Evolutionary conservation across 2,888 invertebrate genomes (phyloP), one percentile per base, ranked within the genome.

Genomic region (Eilema sororculum): DNA sequence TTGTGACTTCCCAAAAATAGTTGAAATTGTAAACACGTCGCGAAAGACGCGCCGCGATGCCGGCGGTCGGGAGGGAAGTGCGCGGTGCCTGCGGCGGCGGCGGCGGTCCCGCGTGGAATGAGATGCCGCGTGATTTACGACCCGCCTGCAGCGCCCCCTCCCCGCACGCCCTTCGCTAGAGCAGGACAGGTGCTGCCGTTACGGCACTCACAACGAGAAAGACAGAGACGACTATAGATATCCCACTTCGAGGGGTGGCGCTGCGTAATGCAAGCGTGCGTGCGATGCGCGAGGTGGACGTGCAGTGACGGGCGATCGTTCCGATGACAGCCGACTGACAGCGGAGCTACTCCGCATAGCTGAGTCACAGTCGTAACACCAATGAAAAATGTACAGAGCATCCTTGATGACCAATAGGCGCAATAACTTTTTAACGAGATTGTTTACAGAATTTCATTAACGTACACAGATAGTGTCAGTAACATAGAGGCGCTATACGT

Each of bases 201-300:
- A 77, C 75, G 67, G 67, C 71, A 65, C 68, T 60, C 71, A 70
- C 63, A 20, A 67, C 78, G 86, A 69, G 88, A 75, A 77, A 82
- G 86, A 94, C 78, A 85, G 92, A 90, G 94, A 93, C 89, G 74
- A 87, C 86, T 87, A 87, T 88, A 83, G 81, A 87, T 87, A 87
- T 88, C 86, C 84, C 76, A 84, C 84, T 90, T 91, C 92, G 90
- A 91, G 94, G 95, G 95, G 95, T 93, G 95, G 94, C 94, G 93
- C 94, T 95, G 95, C 94, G 95, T 95, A 94, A 94, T 95, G 95
- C 95, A 95, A 94, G 94, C 95, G 93, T 94, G 94, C 94, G 94
- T 93, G 93, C 91, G 92, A 93, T 94, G 94, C 95, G 95, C 95
- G 94, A 94, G 93, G 92, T 93, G 91, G 93, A 93, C 94, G 88